A percentile compares a stretch with the other conserved stretches of the same genome.
Conservation (phyloP, 2,888 invertebrate genomes). For the Napeogenes sylphis region DNA sequence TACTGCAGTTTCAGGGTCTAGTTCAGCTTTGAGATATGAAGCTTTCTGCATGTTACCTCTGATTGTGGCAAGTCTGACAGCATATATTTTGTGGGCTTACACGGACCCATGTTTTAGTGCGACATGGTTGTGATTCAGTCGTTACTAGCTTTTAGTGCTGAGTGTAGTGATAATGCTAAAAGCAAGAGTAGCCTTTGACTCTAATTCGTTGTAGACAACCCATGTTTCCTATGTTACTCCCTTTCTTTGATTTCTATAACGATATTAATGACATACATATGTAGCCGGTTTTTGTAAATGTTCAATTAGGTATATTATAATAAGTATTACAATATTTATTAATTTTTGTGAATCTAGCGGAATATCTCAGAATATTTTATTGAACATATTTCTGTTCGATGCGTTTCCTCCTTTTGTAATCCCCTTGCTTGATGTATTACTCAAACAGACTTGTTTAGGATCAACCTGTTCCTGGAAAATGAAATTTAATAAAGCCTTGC, state of each 20-base stretch:
- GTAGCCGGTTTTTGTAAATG: no score
- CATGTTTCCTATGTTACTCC: not conserved
- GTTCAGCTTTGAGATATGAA: constrained; percentile 4
- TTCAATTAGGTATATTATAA: no score
- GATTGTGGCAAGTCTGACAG: constrained; percentile 28
- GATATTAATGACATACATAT: no score
- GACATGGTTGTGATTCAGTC: constrained; percentile 41
- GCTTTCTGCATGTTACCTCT: constrained; percentile 8
- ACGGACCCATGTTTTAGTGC: constrained; percentile 41
- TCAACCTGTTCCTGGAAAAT: constrained; percentile 21
- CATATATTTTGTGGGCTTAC: constrained; percentile 50
- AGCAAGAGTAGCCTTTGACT: constrained; percentile 3
- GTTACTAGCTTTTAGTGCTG: not conserved
- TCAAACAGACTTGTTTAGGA: constrained; percentile 13
- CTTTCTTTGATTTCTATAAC: no score
- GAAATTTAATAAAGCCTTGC: constrained; percentile 35
- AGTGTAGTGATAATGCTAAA: constrained; percentile 22
- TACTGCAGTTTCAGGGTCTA: not conserved
- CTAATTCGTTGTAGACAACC: not conserved
- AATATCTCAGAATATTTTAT: no score
- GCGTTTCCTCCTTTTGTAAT: not conserved
- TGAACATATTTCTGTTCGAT: no score
- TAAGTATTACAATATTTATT: no score
- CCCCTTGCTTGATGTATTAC: not conserved
- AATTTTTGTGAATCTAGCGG: no score